Evolutionary conservation across 2,113 vertebrate genomes (phyloP), one percentile per base, ranked within the genome.

Genomic region (Lamprologus sp.): DNA sequence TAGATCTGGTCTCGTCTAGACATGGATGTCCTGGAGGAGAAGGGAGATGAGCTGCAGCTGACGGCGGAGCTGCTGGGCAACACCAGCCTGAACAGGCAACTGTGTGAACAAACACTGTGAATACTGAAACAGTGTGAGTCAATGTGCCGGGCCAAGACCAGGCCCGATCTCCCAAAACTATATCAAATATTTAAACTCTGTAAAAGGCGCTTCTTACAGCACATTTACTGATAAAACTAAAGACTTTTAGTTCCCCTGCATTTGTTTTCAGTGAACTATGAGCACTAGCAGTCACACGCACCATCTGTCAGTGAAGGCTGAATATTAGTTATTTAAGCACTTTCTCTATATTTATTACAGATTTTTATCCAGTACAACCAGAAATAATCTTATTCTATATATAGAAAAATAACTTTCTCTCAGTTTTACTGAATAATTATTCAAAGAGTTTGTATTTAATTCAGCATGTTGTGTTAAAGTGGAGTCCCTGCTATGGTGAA

Each of bases 261-360:
- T 65, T 7, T 2, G 58, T 65, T 37, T 65, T 21, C 60, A 65
- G 33, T 12, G 17, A 65, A 5, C 31, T 5, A 33, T 11, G 28
- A 63, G 9, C 56, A 31, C 14, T 0, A 63, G 9, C 28, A 35
- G 15, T 11, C 28, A 0, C 9, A 19, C 2, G 6, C 17, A n/a
- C 31, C 31, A 2, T 35, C 60, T 13, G 19, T 40, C 63, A 68
- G 11, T 40, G 33, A 65, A 21, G 60, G 31, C 26, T 26, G 26
- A 4, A 26, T 26, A 26, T 26, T 26, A 26, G 26, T 26, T 26
- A 21, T 23, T 58, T 17, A 31, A 31, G 26, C 56, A 58, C 56
- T 31, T 58, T 58, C 56, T 60, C 9, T 60, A 60, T 10, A 33
- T 0, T 19, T 60, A 0, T 19, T 60, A 60, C 28, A 60, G 28